phyloP scores from a whole-genome alignment of 2,888 invertebrate species.

The Apotomis betuletana region DNA sequence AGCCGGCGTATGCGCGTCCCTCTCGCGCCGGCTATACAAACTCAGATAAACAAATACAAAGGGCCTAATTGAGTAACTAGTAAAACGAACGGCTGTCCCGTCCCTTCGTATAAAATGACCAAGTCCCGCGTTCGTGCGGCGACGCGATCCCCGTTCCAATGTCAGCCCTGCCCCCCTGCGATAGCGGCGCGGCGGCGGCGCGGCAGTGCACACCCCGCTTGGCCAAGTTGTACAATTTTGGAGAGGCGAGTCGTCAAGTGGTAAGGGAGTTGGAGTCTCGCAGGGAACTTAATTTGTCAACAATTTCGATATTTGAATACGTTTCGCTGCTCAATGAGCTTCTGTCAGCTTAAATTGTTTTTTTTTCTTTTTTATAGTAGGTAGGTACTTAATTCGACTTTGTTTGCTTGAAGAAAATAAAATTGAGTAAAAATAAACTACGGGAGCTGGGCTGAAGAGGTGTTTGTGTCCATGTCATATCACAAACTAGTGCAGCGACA shows the following conservation, averaged over 20 bases:
- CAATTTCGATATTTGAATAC: slow-evolving; percentile 84
- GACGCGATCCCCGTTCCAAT: slow-evolving; percentile 45
- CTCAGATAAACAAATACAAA: slow-evolving; percentile 84
- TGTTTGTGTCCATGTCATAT: background rate
- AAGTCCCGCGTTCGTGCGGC: slow-evolving; percentile 48
- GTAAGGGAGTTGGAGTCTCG: slow-evolving; percentile 76
- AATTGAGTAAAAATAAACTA: slow-evolving; percentile 21
- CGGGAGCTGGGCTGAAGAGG: slow-evolving; percentile 1
- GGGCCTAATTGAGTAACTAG: slow-evolving; percentile 85
- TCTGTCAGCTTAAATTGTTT: slow-evolving; percentile 81
- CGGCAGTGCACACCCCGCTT: slow-evolving; percentile 41
- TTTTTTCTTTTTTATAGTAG: slow-evolving; percentile 72
- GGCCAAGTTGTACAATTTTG: slow-evolving; percentile 71
- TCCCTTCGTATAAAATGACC: slow-evolving; percentile 72
- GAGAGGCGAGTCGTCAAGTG: slow-evolving; percentile 77
- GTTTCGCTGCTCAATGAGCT: slow-evolving; percentile 81
- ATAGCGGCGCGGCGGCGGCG: slow-evolving; percentile 44
- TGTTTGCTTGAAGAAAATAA: slow-evolving; percentile 51
- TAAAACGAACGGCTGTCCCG: slow-evolving; percentile 80
- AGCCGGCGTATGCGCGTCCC: slow-evolving; percentile 53
- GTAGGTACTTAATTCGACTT: slow-evolving; percentile 51
- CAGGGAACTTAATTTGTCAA: slow-evolving; percentile 83
- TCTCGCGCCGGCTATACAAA: slow-evolving; percentile 73
- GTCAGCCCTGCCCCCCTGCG: slow-evolving; percentile 47
- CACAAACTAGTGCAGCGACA: background rate